A percentile compares a stretch with the other conserved stretches of the same genome.
Evolutionary conservation across 2,797 vertebrate genomes (phyloP).

Genomic region (Gallirallus australis): DNA sequence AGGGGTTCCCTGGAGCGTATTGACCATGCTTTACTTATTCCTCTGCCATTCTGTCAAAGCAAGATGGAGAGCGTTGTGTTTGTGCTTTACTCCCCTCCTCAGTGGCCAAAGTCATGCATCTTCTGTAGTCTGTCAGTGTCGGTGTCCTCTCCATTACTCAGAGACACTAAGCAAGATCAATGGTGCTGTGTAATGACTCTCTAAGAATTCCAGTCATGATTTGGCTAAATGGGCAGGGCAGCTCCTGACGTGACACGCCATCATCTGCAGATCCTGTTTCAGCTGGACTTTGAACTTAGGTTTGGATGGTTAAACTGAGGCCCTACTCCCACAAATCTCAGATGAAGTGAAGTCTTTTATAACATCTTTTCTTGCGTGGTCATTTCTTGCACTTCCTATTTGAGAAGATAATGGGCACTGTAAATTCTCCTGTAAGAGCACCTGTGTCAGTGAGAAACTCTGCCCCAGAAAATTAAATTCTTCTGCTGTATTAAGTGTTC

Average conservation of each 20-base stretch:
- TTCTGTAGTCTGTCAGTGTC: neutral
- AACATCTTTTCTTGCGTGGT: neutral
- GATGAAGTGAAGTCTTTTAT: slow-evolving; percentile 10
- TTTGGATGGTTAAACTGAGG: neutral
- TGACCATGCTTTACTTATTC: neutral
- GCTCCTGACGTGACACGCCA: neutral
- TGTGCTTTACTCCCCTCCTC: neutral
- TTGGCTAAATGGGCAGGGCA: neutral
- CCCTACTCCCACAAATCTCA: slow-evolving; percentile 15
- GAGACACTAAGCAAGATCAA: neutral
- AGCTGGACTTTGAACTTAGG: neutral
- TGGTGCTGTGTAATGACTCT: neutral
- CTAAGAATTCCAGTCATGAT: neutral
- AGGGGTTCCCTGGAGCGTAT: neutral
- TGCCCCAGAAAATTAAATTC: slow-evolving; percentile 40
- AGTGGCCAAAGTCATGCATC: slow-evolving; percentile 4
- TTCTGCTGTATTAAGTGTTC: slow-evolving; percentile 25
- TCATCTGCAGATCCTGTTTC: neutral
- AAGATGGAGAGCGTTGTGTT: slow-evolving; percentile 17
- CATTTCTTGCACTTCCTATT: neutral
- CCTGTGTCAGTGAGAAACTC: neutral
- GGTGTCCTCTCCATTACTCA: neutral
- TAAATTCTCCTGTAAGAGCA: neutral
- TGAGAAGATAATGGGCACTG: slow-evolving; percentile 27
- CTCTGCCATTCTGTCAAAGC: neutral